Conservation (phyloP, 2,113 vertebrate species). For the Dipodomys merriami region DNA sequence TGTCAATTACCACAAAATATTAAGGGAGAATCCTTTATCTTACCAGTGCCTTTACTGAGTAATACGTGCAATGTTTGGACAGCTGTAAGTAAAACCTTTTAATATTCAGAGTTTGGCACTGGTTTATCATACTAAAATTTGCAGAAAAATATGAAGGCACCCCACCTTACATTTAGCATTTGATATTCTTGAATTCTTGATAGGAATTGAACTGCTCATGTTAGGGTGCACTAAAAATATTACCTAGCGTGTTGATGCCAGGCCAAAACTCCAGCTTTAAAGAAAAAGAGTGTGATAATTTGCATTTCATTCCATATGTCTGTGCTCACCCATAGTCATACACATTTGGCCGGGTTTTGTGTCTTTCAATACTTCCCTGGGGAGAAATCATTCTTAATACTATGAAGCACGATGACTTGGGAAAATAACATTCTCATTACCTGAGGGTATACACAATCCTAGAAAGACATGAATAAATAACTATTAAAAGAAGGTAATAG, state of each 20-base stretch:
- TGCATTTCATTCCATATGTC: neutral
- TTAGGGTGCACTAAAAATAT: neutral
- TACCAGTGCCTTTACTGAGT: conserved; percentile 27
- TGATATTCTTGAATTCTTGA: neutral
- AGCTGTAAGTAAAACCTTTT: conserved; percentile 38
- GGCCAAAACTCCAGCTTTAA: neutral
- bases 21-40: neutral
- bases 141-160: neutral
- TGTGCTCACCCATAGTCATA: neutral
- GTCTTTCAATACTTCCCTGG: neutral
- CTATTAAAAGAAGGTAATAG: neutral
- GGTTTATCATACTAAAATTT: conserved; percentile 6
- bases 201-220: neutral
- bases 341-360: neutral
- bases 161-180: neutral
- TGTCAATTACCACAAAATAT: conserved; percentile 41
- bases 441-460: neutral
- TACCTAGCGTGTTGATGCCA: neutral
- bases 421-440: conserved; percentile 27
- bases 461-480: conserved; percentile 11
- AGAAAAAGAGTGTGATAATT: neutral
- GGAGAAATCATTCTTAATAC: neutral
- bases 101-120: neutral
- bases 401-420: neutral
- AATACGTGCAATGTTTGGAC: neutral